Evolutionary conservation across 2,113 vertebrate genomes (phyloP), one percentile per base, ranked within the genome.

Genomic region (Ptilorrhoa leucosticta): DNA sequence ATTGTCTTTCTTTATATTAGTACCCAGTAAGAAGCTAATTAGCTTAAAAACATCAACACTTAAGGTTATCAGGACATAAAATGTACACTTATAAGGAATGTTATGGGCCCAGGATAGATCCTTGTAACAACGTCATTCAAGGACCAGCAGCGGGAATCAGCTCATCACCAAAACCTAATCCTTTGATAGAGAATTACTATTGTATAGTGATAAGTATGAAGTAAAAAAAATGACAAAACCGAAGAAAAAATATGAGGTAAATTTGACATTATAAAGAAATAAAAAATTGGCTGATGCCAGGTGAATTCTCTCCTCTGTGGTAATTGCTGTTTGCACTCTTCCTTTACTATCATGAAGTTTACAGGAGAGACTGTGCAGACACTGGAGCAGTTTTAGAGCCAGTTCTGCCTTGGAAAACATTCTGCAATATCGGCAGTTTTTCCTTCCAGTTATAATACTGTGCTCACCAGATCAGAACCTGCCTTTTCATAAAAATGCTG

Each of bases 191-290:
- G 18, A 7, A 7, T 40, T 42, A 60, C 47, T 40, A 81, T 7
- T n/a, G 11, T 7, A n/a, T 2, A 65, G 13, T 26, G 9, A 0
- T 12, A 79, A 54, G 33, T 76, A 13, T 48, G 37, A 42, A 66
- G 13, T 9, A 75, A 44, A 30, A 44, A 28, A n/a, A 14, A 20
- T 0, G 54, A 65, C 0, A 50, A 54, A 82, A 70, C 3, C 7
- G 11, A 42, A 66, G n/a, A 80, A 42, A 31, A 26, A 6, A 1
- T 0, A 50, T 0, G 2, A 79, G 13, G 19, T 53, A 56, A 76
- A 80, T 48, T 2, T 45, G 37, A 82, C n/a, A 61, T 69, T 22
- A 60, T 7, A 85, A 68, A 71, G 11, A 90, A 75, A 82, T 9
- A 37, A 81, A 93, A 57, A 31, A 20, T 7, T 63, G 23, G 27